phyloP scores from a whole-genome alignment of 2,797 vertebrate genomes.

The Sciurus vulgaris region DNA sequence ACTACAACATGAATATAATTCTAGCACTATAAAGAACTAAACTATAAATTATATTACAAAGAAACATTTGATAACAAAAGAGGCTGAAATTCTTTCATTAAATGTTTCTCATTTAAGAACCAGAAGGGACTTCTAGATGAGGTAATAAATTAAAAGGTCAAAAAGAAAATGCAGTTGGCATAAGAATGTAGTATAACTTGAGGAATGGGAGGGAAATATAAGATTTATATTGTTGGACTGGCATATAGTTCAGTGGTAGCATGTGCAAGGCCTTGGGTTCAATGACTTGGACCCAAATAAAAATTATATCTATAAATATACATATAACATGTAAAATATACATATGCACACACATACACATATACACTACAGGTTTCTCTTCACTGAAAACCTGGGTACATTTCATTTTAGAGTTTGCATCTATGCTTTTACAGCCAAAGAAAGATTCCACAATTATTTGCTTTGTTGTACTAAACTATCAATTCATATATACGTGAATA shows the following conservation, averaged over 20 bases:
- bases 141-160: not conserved
- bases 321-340: too few relatives aligned
- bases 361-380: too few relatives aligned
- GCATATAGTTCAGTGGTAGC: not conserved
- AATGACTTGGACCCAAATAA: too few relatives aligned
- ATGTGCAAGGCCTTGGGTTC: not conserved
- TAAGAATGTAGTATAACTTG: not conserved
- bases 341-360: not conserved
- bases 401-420: too few relatives aligned
- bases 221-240: not conserved
- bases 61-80: constrained; percentile 23
- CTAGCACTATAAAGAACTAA: not conserved
- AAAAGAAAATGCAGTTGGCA: constrained; percentile 40
- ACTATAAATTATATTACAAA: not conserved
- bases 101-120: constrained; percentile 39
- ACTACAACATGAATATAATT: not conserved
- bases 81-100: constrained; percentile 30
- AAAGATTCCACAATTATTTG: not conserved
- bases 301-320: too few relatives aligned
- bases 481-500: too few relatives aligned
- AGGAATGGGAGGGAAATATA: constrained; percentile 7
- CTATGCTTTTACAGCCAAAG: too few relatives aligned
- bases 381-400: too few relatives aligned
- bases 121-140: not conserved
- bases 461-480: not conserved